Conservation (phyloP, 2,888 invertebrate genomes). For the Drosophila peninsularis region DNA sequence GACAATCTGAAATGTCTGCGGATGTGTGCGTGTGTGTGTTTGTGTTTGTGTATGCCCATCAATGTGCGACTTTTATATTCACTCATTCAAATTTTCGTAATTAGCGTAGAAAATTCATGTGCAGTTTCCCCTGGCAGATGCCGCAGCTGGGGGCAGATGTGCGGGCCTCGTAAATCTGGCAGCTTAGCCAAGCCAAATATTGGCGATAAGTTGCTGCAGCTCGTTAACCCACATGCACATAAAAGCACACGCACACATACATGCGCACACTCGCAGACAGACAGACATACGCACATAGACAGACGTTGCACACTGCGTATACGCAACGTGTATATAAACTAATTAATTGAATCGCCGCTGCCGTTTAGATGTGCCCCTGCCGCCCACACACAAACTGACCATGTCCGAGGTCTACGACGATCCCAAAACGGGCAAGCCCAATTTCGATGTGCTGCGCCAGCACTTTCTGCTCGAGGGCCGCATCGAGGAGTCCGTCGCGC, state of each 20-base stretch:
- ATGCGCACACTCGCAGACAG: neutral
- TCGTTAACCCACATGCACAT: constrained; percentile 58
- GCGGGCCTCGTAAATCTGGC: constrained; percentile 61
- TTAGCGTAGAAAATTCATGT: constrained; percentile 67
- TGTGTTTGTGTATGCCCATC: constrained; percentile 70
- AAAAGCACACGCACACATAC: neutral
- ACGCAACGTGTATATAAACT: constrained; percentile 44
- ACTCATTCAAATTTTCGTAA: constrained; percentile 72
- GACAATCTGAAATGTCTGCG: constrained; percentile 61
- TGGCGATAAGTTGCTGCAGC: constrained; percentile 68
- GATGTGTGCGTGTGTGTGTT: constrained; percentile 3
- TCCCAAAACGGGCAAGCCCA: constrained; percentile 94
- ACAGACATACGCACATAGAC: neutral
- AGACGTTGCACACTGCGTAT: constrained; percentile 53
- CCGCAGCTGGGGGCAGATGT: constrained; percentile 35
- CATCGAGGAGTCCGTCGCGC: constrained; percentile 98
- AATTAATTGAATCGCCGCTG: constrained; percentile 22
- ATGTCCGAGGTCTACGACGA: constrained; percentile 98
- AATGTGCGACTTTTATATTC: constrained; percentile 78
- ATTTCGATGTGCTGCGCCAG: constrained; percentile 98
- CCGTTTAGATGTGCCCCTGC: constrained; percentile 95
- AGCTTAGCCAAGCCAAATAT: constrained; percentile 52
- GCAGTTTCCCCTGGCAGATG: constrained; percentile 49
- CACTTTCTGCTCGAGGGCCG: constrained; percentile 99
- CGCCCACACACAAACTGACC: constrained; percentile 98